phyloP scores from a whole-genome alignment of 2,888 invertebrate genomes.

The Spatulosminthurus flaviceps region DNA sequence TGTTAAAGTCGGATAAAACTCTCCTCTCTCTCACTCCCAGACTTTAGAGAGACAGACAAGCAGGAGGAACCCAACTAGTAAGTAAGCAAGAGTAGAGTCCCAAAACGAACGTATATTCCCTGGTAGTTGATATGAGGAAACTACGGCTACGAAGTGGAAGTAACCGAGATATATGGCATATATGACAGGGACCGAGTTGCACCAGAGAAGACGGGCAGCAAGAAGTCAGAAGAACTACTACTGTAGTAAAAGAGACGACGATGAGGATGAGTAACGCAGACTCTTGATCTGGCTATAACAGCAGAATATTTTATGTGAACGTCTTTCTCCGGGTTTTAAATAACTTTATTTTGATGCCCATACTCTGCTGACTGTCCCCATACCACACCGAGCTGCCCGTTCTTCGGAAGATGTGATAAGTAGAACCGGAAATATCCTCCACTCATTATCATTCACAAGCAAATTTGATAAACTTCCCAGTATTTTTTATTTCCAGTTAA shows the following conservation, averaged over 20 bases:
- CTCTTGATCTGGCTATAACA: not conserved
- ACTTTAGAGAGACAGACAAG: not conserved
- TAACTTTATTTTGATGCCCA: slow-evolving; percentile 32
- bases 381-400: no score
- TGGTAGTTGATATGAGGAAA: not conserved
- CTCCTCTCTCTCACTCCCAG: not conserved
- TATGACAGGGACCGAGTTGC: not conserved
- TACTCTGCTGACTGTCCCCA: not conserved
- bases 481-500: no score
- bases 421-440: no score
- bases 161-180: slow-evolving; percentile 21
- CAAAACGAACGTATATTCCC: not conserved
- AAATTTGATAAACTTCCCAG: no score
- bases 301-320: slow-evolving; percentile 34
- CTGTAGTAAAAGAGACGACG: not conserved
- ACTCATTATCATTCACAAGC: no score
- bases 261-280: slow-evolving; percentile 7
- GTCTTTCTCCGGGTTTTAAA: slow-evolving; percentile 34
- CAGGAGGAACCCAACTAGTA: not conserved
- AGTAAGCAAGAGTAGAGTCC: not conserved
- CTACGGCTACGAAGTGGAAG: slow-evolving; percentile 1
- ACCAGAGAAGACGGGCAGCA: slow-evolving; percentile 1
- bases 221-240: not conserved
- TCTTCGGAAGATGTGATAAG: no score
- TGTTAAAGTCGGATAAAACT: slow-evolving; percentile 25